These are phyloP conservation scores for Mallotus villosus DNA, from an alignment of 2,797 vertebrate genomes.

Conservation along the genomic window DNA sequence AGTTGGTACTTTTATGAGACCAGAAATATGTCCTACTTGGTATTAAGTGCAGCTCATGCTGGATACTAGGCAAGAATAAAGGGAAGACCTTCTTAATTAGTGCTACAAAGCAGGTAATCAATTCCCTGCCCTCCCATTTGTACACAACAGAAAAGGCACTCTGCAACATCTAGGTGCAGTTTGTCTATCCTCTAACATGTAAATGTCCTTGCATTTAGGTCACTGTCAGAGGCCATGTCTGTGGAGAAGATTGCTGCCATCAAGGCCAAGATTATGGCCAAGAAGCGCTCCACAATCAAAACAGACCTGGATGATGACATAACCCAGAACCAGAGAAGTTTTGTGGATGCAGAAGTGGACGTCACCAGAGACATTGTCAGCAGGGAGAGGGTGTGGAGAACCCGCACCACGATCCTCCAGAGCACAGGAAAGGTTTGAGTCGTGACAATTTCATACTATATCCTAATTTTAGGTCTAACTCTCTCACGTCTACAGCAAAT, in stretches of 20 bases:
- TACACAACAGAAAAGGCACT: too few species aligned
- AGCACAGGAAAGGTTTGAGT: constrained; percentile 92
- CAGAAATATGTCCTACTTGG: too few species aligned
- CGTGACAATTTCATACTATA: too few species aligned
- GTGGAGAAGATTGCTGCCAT: constrained; percentile 99
- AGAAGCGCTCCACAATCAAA: constrained; percentile 98
- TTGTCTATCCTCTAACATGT: neutral
- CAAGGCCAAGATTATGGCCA: constrained; percentile 99
- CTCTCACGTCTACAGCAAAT: neutral
- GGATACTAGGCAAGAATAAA: too few species aligned
- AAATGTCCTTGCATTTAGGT: constrained; percentile 71
- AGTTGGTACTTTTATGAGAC: too few species aligned
- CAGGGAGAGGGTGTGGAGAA: constrained; percentile 96
- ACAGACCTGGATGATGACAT: constrained; percentile 97
- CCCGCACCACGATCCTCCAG: constrained; percentile 97
- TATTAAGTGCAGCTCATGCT: too few species aligned
- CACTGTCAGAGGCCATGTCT: constrained; percentile 98
- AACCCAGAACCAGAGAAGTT: constrained; percentile 95
- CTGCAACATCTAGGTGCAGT: too few species aligned
- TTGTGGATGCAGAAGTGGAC: constrained; percentile 96
- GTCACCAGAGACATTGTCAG: constrained; percentile 98
- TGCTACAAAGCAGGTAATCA: too few species aligned
- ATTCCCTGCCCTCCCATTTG: too few species aligned
- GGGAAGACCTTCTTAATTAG: too few species aligned
- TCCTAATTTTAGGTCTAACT: neutral